Evolutionary conservation across 2,113 vertebrate species (phyloP), one percentile per base, ranked within the genome.

Genomic region (Thomomys bottae): DNA sequence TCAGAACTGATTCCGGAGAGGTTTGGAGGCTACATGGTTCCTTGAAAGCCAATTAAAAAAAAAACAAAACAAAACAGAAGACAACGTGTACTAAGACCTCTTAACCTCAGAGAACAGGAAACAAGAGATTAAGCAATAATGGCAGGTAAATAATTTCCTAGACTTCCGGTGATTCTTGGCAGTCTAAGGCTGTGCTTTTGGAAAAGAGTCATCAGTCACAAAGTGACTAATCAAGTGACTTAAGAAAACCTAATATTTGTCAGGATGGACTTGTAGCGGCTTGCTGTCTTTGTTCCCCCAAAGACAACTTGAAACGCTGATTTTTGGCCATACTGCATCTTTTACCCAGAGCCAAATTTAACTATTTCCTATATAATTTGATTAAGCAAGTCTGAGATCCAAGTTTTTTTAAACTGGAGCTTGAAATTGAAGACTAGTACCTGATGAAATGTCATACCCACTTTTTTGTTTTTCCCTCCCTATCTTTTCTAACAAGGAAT

Each of bases 101-200:
- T 96, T 96, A 96, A 95, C 93, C 94, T 92, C 86, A 88, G 94
- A 97, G 97, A 97, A 97, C 95, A 97, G 97, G 97, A 98, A 98
- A 97, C 78, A 90, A 97, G 97, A 97, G 96, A 97, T 98, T 97
- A 98, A 98, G 97, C 88, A 94, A 92, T 88, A 95, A 97, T 97
- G 95, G 97, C 97, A 98, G 96, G 97, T 97, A 97, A 98, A 98
- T 98, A 94, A 98, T 98, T 98, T 97, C 97, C 97, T 96, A 97
- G 96, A 96, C 96, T 98, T 98, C 97, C 96, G 94, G 97, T 92
- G 96, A 97, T 97, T 98, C 96, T 97, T 98, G 97, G 98, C 97
- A 98, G 96, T 4, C 6, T 97, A 97, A 97, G 92, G 68, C 93
- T 94, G 96, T 96, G 94, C 90, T 93, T 96, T 91, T 77, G 83